Conservation (phyloP, 2,113 vertebrate species). For the Meleagris gallopavo region DNA sequence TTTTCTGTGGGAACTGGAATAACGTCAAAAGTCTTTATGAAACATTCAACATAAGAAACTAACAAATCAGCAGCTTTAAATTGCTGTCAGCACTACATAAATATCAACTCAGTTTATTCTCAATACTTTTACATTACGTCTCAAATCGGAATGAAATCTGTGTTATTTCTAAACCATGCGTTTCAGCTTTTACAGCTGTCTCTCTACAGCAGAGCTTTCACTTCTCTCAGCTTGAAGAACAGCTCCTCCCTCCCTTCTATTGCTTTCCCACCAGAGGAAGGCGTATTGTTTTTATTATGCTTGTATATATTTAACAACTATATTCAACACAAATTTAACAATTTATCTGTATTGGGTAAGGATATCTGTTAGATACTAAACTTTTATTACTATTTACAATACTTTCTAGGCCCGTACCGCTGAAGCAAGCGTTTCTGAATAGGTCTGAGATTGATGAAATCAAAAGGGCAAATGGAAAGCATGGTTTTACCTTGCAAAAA, state of each 20-base stretch:
- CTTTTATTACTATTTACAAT: background rate
- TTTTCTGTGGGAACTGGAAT: conserved; percentile 53
- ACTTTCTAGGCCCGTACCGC: background rate
- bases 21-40: background rate
- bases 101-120: background rate
- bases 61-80: background rate
- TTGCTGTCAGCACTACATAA: background rate
- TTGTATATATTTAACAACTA: background rate
- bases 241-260: background rate
- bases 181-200: background rate
- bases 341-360: background rate
- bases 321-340: background rate
- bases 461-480: background rate
- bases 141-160: background rate
- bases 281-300: background rate
- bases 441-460: background rate
- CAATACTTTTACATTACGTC: background rate
- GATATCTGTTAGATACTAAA: background rate
- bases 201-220: background rate
- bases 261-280: background rate
- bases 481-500: conserved; percentile 70
- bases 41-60: background rate
- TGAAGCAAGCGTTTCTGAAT: background rate
- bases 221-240: background rate
- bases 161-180: background rate